Evolutionary conservation across 2,797 vertebrate genomes (phyloP), one percentile per base, ranked within the genome.

Genomic region (Chromis chromis): DNA sequence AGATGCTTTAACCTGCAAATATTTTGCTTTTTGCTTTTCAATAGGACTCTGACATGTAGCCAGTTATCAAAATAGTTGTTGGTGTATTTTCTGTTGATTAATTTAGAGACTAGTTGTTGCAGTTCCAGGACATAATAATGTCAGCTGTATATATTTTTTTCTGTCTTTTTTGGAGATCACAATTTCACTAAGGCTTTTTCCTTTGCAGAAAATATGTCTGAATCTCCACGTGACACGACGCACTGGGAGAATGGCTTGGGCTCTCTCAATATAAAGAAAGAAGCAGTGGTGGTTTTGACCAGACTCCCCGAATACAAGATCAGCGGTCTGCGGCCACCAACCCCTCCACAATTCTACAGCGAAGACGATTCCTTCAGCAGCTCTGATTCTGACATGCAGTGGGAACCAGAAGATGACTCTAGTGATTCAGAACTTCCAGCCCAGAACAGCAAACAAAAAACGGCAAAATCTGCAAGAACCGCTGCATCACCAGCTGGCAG

Each of bases 311-410:
- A 81, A 2, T 81, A 85, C 56, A 87, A 83, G 71, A 79, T 89
- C 54, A 79, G 78, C 1, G 79, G 83, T 28, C 65, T 89, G 50
- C 73, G 76, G 39, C 84, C 87, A 3, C 87, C 79, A 0, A 88
- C 82, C 0, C 88, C 88, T 6, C 76, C 50, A 17, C 89, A 88
- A 74, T 90, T 86, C 70, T 89, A 89, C 86, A 88, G 89, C 2
- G 88, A 91, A 64, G 86, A 81, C 0, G 88, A 92, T 22, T 88
- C 82, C 21, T 48, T 57, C 50, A 74, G 84, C 76, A 91, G 83
- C 68, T 86, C 83, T 0, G 86, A 85, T 13, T 87, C 85, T 6
- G 89, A 91, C 1, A 66, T 72, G 55, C 70, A 75, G 49, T 88
- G 84, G 84, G 80, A 89, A 31, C 81, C 84, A 1, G 42, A 76